Evolutionary conservation across 2,797 vertebrate genomes (phyloP).

Genomic region (Pseudomugil tenellus): DNA sequence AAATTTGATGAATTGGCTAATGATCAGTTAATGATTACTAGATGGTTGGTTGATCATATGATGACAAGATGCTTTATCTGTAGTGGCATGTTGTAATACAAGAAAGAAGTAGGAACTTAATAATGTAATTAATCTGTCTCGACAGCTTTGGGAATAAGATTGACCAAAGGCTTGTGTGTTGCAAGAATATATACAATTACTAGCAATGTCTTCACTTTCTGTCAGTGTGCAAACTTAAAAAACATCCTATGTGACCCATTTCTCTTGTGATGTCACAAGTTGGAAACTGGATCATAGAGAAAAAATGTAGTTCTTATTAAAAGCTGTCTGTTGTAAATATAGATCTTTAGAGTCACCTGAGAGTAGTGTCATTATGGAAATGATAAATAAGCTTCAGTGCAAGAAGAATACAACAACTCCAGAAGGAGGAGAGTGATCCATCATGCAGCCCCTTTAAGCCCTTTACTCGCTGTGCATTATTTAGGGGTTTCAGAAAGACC

Average conservation of each 20-base stretch:
- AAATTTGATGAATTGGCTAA: too few relatives aligned
- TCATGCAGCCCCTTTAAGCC: slow-evolving; percentile 68
- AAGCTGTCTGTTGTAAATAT: slow-evolving; percentile 67
- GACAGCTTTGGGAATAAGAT: too few relatives aligned
- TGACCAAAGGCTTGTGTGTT: too few relatives aligned
- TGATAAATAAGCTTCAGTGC: slow-evolving; percentile 68
- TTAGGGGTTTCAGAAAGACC: slow-evolving; percentile 72
- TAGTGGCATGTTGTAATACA: too few relatives aligned
- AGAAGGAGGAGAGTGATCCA: slow-evolving; percentile 67
- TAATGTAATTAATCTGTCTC: too few relatives aligned
- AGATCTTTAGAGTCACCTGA: slow-evolving; percentile 71
- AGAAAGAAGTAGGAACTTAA: too few relatives aligned
- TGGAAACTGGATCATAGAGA: slow-evolving; percentile 63
- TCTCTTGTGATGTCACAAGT: slow-evolving; percentile 44
- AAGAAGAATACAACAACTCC: slow-evolving; percentile 56
- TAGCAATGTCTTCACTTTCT: neutral
- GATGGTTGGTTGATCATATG: too few relatives aligned
- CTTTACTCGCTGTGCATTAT: slow-evolving; percentile 75
- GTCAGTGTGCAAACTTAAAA: slow-evolving; percentile 31
- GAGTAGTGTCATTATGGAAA: slow-evolving; percentile 64
- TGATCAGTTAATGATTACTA: too few relatives aligned
- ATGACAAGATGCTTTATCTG: too few relatives aligned
- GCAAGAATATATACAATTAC: neutral
- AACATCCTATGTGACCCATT: slow-evolving; percentile 62
- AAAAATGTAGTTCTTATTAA: slow-evolving; percentile 36